A percentile compares a stretch with the other conserved stretches of the same genome.
phyloP scores from a whole-genome alignment of 2,888 invertebrate genomes.

The Limnephilus lunatus region DNA sequence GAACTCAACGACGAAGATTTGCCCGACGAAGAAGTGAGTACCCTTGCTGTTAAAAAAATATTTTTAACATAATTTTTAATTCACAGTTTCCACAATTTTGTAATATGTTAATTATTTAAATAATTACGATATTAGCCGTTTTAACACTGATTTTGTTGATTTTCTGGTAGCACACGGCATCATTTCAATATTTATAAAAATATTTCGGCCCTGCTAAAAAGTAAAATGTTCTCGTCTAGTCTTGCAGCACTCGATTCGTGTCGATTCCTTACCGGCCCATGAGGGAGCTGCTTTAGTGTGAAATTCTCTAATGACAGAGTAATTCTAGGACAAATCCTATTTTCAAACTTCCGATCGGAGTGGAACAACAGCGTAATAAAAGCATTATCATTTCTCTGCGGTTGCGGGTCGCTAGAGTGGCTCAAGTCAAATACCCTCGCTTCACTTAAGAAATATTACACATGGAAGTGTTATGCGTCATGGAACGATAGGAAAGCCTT shows the following conservation, averaged over 20 bases:
- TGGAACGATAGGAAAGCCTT: slow-evolving; percentile 10
- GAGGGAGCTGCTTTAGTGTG: background rate
- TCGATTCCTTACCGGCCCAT: too few relatives aligned
- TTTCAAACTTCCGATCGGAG: background rate
- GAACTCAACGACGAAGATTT: slow-evolving; percentile 88
- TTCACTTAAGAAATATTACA: background rate
- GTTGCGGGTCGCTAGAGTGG: background rate
- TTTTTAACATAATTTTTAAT: too few relatives aligned
- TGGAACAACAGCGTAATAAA: background rate
- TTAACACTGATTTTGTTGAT: too few relatives aligned
- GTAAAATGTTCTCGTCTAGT: too few relatives aligned
- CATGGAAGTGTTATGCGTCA: background rate
- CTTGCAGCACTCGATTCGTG: too few relatives aligned
- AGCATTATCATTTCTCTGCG: background rate
- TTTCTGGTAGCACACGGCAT: too few relatives aligned
- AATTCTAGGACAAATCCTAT: background rate
- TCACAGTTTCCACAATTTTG: too few relatives aligned
- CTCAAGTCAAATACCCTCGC: background rate
- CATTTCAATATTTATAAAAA: too few relatives aligned
- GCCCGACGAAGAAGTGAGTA: slow-evolving; percentile 79
- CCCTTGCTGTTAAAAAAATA: background rate
- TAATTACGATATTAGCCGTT: too few relatives aligned
- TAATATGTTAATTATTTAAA: too few relatives aligned
- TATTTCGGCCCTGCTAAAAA: too few relatives aligned
- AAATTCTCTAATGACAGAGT: background rate